These are phyloP conservation scores for Papilio machaon DNA, from an alignment of 1,140 invertebrate species.

Conservation along the genomic window DNA sequence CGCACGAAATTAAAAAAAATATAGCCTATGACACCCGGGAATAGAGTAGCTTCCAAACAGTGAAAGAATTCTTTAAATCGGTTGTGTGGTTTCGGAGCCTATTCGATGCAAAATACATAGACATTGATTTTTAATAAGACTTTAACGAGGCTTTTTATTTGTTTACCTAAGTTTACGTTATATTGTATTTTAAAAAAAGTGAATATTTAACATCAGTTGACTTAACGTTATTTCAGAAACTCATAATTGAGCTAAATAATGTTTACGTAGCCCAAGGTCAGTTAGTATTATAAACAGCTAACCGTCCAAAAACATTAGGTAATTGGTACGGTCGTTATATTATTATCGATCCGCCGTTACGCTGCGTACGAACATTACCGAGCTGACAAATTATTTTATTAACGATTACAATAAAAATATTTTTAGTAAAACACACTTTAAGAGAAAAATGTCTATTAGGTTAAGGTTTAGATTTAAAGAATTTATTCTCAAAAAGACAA, in stretches of 20 bases:
- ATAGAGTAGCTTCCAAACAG: too few relatives aligned
- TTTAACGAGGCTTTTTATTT: too few relatives aligned
- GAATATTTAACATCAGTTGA: background rate
- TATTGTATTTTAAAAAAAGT: too few relatives aligned
- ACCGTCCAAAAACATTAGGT: conserved; percentile 11
- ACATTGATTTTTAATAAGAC: too few relatives aligned
- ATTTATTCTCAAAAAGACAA: too few relatives aligned
- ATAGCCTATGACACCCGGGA: too few relatives aligned
- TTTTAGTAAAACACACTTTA: background rate
- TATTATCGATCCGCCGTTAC: background rate
- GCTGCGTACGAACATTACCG: background rate
- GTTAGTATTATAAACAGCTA: conserved; percentile 8
- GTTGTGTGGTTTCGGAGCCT: too few relatives aligned
- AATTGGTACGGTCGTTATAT: background rate
- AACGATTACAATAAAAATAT: background rate
- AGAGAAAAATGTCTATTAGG: background rate
- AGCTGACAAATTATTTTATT: background rate
- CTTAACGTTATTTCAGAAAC: background rate
- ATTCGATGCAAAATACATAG: too few relatives aligned
- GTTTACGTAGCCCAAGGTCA: background rate
- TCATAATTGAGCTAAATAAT: background rate
- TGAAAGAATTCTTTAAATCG: too few relatives aligned
- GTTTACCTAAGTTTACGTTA: too few relatives aligned
- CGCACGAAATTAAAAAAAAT: too few relatives aligned
- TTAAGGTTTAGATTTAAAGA: too few relatives aligned